These are phyloP conservation scores for Discoglossus pictus DNA, from an alignment of 2,797 vertebrate genomes.

Conservation along the genomic window DNA sequence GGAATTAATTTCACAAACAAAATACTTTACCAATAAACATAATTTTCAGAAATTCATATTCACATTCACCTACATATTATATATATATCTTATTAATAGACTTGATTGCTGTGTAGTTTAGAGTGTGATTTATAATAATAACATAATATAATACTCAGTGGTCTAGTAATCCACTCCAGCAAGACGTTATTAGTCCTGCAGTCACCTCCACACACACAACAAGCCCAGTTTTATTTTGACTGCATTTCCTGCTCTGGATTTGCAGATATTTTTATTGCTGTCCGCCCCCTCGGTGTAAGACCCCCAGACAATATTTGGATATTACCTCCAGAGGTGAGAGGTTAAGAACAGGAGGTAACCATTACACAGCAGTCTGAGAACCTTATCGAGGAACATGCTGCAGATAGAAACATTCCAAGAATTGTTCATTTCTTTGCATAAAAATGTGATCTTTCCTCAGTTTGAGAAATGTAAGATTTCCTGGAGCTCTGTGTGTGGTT, in stretches of 20 bases:
- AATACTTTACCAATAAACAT: too few relatives aligned
- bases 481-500: conserved; percentile 33
- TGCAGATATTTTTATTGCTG: conserved; percentile 13
- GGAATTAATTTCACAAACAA: too few relatives aligned
- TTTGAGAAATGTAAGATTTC: background rate
- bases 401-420: conserved; percentile 35
- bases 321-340: conserved; percentile 5
- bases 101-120: too few relatives aligned
- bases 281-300: background rate
- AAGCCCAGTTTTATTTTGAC: too few relatives aligned
- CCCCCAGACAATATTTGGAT: conserved; percentile 16
- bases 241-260: background rate
- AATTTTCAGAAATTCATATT: too few relatives aligned
- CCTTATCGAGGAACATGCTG: conserved; percentile 33
- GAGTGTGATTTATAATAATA: too few relatives aligned
- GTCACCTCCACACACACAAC: too few relatives aligned
- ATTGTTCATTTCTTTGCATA: conserved; percentile 1
- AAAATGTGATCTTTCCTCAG: conserved; percentile 22
- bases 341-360: conserved; percentile 14
- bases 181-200: too few relatives aligned
- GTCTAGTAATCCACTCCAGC: too few relatives aligned
- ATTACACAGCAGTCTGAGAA: conserved; percentile 1
- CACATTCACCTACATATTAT: too few relatives aligned
- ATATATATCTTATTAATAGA: too few relatives aligned
- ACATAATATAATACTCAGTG: too few relatives aligned